phyloP scores from a whole-genome alignment of 2,888 invertebrate genomes.

The Brachylomia viminalis region DNA sequence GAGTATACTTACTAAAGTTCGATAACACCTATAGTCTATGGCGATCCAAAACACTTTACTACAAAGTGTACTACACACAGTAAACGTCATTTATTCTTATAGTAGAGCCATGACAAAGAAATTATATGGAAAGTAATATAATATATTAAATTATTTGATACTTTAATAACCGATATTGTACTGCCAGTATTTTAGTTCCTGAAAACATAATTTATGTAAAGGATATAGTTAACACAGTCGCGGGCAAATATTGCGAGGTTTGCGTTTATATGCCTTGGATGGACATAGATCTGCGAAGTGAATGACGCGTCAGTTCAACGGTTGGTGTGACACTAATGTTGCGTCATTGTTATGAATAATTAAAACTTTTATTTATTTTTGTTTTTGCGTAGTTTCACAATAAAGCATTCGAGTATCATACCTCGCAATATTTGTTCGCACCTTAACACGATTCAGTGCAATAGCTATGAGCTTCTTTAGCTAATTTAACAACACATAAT shows the following conservation, averaged over 20 bases:
- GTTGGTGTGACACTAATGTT: not conserved
- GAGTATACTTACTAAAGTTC: constrained; percentile 99
- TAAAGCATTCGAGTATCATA: not conserved
- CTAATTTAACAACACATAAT: constrained; percentile 36
- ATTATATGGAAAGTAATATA: constrained; percentile 61
- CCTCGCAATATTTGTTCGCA: constrained; percentile 27
- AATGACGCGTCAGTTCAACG: not conserved
- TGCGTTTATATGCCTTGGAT: not conserved
- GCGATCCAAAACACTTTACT: constrained; percentile 99
- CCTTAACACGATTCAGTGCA: constrained; percentile 57
- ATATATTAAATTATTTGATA: constrained; percentile 60
- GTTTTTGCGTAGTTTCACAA: not conserved
- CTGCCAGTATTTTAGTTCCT: constrained; percentile 64
- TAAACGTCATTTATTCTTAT: constrained; percentile 72
- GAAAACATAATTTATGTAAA: constrained; percentile 23
- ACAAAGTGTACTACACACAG: constrained; percentile 99
- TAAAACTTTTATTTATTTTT: not conserved
- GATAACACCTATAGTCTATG: constrained; percentile 99
- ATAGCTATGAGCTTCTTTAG: constrained; percentile 64
- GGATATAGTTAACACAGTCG: constrained; percentile 21
- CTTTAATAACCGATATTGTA: constrained; percentile 53
- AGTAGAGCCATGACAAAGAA: constrained; percentile 75
- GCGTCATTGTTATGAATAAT: too few species aligned
- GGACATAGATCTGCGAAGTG: not conserved
- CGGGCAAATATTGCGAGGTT: constrained; percentile 30